A percentile compares a stretch with the other conserved stretches of the same genome.
Conservation (phyloP, 2,113 vertebrate genomes). For the Piaya cayana region DNA sequence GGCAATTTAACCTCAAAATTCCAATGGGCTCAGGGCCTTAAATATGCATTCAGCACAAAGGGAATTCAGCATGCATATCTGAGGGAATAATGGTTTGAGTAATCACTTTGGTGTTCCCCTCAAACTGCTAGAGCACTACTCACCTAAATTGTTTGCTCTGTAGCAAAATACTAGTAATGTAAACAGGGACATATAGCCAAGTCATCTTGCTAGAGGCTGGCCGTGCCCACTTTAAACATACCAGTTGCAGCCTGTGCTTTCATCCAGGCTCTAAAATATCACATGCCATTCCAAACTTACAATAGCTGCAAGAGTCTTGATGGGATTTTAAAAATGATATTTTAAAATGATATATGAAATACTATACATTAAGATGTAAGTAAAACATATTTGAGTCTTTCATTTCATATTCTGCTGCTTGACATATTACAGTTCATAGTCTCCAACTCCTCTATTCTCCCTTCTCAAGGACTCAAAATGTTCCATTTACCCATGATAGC, state of each 20-base stretch:
- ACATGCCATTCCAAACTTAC: not conserved
- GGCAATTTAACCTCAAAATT: constrained; percentile 42
- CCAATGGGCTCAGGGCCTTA: not conserved
- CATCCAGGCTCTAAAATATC: not conserved
- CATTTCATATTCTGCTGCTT: not conserved
- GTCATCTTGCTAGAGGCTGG: not conserved
- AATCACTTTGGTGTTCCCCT: not conserved
- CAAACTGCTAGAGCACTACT: not conserved
- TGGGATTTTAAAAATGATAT: not conserved
- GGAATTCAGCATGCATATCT: not conserved
- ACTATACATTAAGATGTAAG: not conserved
- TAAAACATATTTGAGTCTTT: not conserved
- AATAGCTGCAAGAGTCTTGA: not conserved
- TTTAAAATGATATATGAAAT: constrained; percentile 19
- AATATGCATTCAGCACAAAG: not conserved
- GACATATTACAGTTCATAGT: not conserved
- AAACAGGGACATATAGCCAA: not conserved
- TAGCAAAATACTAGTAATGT: not conserved
- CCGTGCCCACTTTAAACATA: not conserved
- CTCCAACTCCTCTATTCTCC: not conserved
- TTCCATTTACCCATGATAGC: not conserved
- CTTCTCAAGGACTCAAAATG: not conserved
- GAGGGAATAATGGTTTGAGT: not conserved
- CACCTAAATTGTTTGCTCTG: not conserved
- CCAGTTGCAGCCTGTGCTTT: not conserved